Base-by-base conservation (phyloP, 1,140 invertebrate species). In the Vollenhovia emeryi region DNA sequence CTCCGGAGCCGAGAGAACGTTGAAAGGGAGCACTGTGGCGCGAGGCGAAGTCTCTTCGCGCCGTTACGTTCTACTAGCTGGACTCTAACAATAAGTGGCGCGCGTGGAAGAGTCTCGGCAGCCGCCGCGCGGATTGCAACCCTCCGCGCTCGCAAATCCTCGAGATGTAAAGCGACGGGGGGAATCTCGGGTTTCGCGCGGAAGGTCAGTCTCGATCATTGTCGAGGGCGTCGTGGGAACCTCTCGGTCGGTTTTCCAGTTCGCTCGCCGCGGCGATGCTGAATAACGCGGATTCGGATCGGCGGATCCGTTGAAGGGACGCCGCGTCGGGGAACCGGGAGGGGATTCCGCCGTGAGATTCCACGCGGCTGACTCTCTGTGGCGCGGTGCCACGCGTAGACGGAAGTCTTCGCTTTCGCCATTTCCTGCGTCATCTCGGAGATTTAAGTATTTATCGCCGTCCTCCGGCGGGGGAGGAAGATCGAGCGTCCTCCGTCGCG, bases 371-470 rank as follows among this genome's bases (percentile, higher is more conserved):
- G 66, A 57, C 24, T 43, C 40, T 71, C 50, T 15, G 36, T 43
- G 24, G 21, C 18, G 13, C n/a, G 36, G n/a, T 57, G 27, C 59
- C 66, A 9, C 43, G 30, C 11, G 18, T 69, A 59, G 21, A 40
- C 66, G 78, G 66, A 82, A 82, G 43, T 73, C 73, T 45, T 27
- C 8, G 18, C 24, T 73, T 71, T 33, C 48, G 36, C 76, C 33
- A 43, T 55, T 80, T 82, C 66, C 50, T 57, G 45, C 50, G 64
- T 71, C 30, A n/a, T 80, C 33, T 15, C n/a, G n/a, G 57, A 33
- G 36, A 4, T 73, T 73, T 57, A 82, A 80, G 66, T 80, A 80
- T 82, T 82, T 82, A 82, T 82, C 59, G 66, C 78, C 66, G 73
- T 80, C 36, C 48, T 48, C 48, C 64, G 36, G 64, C 33, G 62